Evolutionary conservation across 1,140 invertebrate species (phyloP).

Genomic region (Zophobas atratus): DNA sequence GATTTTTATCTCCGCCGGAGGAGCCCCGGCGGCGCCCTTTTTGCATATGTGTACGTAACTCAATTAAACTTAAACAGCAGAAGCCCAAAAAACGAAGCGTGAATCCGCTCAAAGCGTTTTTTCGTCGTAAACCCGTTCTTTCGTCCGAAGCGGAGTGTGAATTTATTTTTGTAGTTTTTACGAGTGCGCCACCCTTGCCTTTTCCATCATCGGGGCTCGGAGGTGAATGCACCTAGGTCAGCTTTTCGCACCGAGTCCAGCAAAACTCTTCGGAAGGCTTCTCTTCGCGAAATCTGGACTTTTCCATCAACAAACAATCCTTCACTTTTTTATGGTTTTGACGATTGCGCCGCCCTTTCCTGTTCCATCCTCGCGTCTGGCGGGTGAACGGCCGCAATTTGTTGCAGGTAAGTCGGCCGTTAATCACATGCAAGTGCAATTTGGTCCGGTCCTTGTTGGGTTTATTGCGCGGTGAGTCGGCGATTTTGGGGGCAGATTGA

Average conservation of each 20-base stretch:
- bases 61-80: constrained; percentile 7
- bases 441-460: constrained; percentile 40
- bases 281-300: no score
- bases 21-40: neutral
- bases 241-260: neutral
- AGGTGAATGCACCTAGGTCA: no score
- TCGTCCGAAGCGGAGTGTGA: neutral
- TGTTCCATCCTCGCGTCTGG: constrained; percentile 1
- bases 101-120: neutral
- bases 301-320: neutral
- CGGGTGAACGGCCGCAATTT: constrained; percentile 44
- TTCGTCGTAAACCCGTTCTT: constrained; percentile 13
- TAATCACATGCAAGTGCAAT: constrained; percentile 49
- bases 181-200: no score
- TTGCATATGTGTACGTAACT: constrained; percentile 6
- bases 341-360: constrained; percentile 8
- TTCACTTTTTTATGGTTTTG: constrained; percentile 7
- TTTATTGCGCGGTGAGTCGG: constrained; percentile 35
- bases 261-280: neutral
- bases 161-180: neutral
- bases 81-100: neutral
- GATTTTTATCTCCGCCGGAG: constrained; percentile 11
- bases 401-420: constrained; percentile 43
- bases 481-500: constrained; percentile 17
- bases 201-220: no score